A percentile compares a stretch with the other conserved stretches of the same genome.
These are phyloP conservation scores for Drosophila lutescens DNA, from an alignment of 2,888 invertebrate genomes.

Conservation along the genomic window DNA sequence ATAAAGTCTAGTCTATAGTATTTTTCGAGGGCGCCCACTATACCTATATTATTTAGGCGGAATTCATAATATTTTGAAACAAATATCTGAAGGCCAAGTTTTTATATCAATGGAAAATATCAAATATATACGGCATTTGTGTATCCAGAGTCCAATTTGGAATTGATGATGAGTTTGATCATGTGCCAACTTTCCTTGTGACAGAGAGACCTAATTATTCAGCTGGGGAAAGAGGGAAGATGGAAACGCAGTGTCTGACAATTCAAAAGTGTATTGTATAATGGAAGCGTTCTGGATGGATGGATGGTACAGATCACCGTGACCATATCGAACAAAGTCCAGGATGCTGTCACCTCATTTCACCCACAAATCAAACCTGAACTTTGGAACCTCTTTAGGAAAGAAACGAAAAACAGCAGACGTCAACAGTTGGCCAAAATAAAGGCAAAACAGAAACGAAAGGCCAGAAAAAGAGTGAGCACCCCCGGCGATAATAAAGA, in stretches of 20 bases:
- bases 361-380: constrained; percentile 24
- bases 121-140: not conserved
- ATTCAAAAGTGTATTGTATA: constrained; percentile 17
- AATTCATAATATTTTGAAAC: constrained; percentile 7
- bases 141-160: constrained; percentile 18
- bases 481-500: constrained; percentile 53
- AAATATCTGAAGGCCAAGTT: constrained; percentile 21
- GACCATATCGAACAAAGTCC: constrained; percentile 39
- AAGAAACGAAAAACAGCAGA: constrained; percentile 34
- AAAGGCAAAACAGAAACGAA: constrained; percentile 12
- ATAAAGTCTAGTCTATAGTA: not conserved
- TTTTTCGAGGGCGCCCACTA: constrained; percentile 4
- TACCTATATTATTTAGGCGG: constrained; percentile 4
- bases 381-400: constrained; percentile 56
- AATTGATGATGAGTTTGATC: constrained; percentile 38
- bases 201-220: constrained; percentile 18
- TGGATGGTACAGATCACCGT: constrained; percentile 26
- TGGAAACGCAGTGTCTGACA: constrained; percentile 20
- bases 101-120: constrained; percentile 33
- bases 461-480: constrained; percentile 11
- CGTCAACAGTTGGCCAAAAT: constrained; percentile 64
- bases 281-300: constrained; percentile 34
- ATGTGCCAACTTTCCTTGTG: constrained; percentile 54
- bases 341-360: constrained; percentile 29
- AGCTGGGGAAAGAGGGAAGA: not conserved